Conservation (phyloP, 2,113 vertebrate genomes). For the Aramus guarauna region DNA sequence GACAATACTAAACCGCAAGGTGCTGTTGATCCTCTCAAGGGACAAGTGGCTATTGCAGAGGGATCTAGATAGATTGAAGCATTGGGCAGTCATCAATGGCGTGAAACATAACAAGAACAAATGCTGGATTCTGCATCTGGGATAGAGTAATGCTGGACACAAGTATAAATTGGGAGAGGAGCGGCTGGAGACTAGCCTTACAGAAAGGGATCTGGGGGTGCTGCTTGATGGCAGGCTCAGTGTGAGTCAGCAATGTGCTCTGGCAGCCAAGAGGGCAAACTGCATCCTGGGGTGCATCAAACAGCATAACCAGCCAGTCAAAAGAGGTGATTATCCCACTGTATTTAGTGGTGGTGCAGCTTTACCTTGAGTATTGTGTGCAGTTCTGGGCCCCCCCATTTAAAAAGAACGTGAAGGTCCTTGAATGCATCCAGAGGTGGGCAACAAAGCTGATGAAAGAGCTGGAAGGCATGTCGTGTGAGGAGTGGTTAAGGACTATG, state of each 20-base stretch:
- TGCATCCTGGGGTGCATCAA: neutral
- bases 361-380: neutral
- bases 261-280: neutral
- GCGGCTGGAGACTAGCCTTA: neutral
- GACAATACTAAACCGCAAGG: neutral
- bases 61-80: neutral
- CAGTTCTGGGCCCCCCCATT: neutral
- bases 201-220: neutral
- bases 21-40: neutral
- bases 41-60: neutral
- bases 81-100: neutral
- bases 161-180: neutral
- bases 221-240: neutral
- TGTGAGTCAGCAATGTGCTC: neutral
- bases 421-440: neutral
- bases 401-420: neutral
- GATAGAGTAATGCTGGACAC: neutral
- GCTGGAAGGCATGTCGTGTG: neutral
- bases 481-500: neutral
- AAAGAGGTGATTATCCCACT: neutral
- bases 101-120: neutral
- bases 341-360: neutral
- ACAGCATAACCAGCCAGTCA: neutral
- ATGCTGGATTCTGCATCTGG: neutral
- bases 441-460: neutral